These are phyloP conservation scores for Crypturellus undulatus DNA, from an alignment of 2,113 vertebrate genomes.

Conservation along the genomic window DNA sequence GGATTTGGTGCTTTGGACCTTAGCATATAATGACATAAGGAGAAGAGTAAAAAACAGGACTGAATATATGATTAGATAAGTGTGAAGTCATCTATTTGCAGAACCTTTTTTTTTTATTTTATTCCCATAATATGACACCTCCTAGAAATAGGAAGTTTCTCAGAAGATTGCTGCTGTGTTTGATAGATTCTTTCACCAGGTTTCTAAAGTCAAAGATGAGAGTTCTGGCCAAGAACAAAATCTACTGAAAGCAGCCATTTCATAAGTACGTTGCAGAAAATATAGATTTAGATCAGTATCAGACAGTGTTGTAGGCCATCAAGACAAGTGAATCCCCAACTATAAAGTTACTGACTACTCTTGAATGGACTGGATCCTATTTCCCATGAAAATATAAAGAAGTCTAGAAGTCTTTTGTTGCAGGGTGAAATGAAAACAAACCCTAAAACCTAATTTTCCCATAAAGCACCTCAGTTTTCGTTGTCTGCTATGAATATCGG, in stretches of 20 bases:
- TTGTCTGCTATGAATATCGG: background rate
- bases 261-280: background rate
- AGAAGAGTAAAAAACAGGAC: background rate
- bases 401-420: background rate
- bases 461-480: background rate
- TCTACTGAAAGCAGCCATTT: background rate
- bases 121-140: background rate
- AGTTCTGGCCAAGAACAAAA: background rate
- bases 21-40: background rate
- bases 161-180: background rate
- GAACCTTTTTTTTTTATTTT: accelerated
- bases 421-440: background rate
- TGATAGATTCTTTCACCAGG: background rate
- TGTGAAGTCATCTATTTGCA: background rate
- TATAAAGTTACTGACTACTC: background rate
- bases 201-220: background rate
- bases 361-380: background rate
- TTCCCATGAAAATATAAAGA: background rate
- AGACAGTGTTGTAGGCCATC: background rate
- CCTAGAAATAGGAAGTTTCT: background rate
- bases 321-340: background rate
- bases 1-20: background rate
- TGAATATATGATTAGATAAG: background rate
- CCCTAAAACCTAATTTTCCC: background rate
- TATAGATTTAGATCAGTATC: background rate